phyloP scores from a whole-genome alignment of 2,888 invertebrate species.

The Nowickia ferox region DNA sequence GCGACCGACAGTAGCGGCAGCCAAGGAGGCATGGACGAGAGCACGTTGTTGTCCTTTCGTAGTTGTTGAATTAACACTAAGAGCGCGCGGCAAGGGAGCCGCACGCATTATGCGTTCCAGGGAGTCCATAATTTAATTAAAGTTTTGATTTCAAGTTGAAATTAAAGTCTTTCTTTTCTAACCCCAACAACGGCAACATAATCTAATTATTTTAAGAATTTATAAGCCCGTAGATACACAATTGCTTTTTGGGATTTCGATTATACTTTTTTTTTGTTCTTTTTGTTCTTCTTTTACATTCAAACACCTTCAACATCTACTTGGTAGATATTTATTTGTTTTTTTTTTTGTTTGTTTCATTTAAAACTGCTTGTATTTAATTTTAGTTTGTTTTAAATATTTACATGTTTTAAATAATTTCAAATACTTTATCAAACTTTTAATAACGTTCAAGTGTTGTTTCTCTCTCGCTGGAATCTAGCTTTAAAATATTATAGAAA shows the following conservation, averaged over 20 bases:
- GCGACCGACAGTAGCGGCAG: conserved; percentile 88
- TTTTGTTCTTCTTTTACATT: not conserved
- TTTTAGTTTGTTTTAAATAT: conserved; percentile 61
- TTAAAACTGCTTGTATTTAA: conserved; percentile 66
- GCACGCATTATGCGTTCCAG: conserved; percentile 91
- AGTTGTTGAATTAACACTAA: conserved; percentile 81
- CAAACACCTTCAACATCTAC: conserved; percentile 27
- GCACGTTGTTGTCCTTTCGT: conserved; percentile 86
- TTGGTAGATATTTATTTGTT: conserved; percentile 32
- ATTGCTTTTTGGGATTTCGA: not conserved
- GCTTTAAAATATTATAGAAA: conserved; percentile 64
- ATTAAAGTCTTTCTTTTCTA: not conserved
- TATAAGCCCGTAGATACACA: too few species aligned
- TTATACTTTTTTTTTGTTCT: conserved; percentile 25
- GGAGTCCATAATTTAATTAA: conserved; percentile 87
- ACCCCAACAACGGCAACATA: conserved; percentile 21
- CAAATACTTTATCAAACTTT: conserved; percentile 57
- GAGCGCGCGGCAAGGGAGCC: conserved; percentile 87
- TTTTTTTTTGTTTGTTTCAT: conserved; percentile 19
- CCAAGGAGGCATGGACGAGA: conserved; percentile 90
- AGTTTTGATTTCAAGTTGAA: conserved; percentile 39
- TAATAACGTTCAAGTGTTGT: conserved; percentile 64
- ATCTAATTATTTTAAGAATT: not conserved
- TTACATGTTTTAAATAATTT: conserved; percentile 63
- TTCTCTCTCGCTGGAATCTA: conserved; percentile 66